Evolutionary conservation across 2,888 invertebrate species (phyloP).

Genomic region (Drosophila robusta): DNA sequence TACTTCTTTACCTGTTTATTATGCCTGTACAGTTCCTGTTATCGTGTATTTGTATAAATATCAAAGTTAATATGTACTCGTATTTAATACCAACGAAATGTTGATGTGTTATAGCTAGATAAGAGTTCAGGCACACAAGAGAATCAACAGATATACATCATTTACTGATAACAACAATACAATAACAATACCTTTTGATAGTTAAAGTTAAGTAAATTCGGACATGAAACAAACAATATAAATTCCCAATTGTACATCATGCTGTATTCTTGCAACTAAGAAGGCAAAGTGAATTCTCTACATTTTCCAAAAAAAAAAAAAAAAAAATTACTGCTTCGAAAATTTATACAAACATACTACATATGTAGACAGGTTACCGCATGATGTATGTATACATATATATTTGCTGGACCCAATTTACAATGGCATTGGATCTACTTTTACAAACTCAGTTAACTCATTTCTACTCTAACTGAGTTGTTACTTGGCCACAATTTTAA

Average conservation of each 20-base stretch:
- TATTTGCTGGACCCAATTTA: slow-evolving; percentile 1
- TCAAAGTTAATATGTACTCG: slow-evolving; percentile 7
- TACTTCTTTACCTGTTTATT: slow-evolving; percentile 17
- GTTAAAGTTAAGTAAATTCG: slow-evolving; percentile 5
- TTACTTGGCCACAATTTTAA: slow-evolving; percentile 9
- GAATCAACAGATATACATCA: background rate
- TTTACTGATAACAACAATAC: slow-evolving; percentile 8
- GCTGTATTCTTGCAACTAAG: background rate
- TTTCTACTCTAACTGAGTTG: slow-evolving; percentile 10
- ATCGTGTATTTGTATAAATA: slow-evolving; percentile 27
- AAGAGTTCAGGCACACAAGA: slow-evolving; percentile 2
- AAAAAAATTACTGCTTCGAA: background rate
- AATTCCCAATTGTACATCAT: background rate
- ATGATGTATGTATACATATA: slow-evolving; percentile 1
- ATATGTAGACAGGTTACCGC: slow-evolving; percentile 1
- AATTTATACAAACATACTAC: background rate
- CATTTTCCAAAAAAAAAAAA: too few species aligned
- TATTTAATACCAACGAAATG: slow-evolving; percentile 10
- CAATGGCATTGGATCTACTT: slow-evolving; percentile 5
- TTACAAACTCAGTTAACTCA: background rate
- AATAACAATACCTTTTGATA: background rate
- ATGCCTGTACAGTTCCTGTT: slow-evolving; percentile 19
- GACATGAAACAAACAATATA: background rate
- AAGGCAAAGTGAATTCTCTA: background rate
- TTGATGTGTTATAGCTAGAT: slow-evolving; percentile 14